phyloP scores from a whole-genome alignment of 1,140 invertebrate species.

The Habropoda laboriosa region DNA sequence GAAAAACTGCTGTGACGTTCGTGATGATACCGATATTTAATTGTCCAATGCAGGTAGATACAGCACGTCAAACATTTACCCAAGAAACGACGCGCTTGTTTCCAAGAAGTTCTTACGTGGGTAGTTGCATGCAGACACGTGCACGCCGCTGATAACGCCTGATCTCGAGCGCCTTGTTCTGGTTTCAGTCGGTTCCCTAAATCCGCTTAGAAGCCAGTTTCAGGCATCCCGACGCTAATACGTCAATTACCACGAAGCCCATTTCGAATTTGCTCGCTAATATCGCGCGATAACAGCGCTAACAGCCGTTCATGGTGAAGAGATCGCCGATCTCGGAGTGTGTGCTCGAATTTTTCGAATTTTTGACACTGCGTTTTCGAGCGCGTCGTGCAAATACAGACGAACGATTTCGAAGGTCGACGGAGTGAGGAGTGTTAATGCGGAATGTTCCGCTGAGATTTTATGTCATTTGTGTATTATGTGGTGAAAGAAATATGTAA shows the following conservation, averaged over 20 bases:
- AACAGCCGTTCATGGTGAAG: not conserved
- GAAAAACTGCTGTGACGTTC: not conserved
- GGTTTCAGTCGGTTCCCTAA: conserved; percentile 35
- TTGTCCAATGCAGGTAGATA: not conserved
- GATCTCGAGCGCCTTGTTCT: conserved; percentile 21
- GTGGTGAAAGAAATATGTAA: no score
- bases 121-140: not conserved
- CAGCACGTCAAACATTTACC: not conserved
- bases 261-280: conserved; percentile 36
- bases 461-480: no score
- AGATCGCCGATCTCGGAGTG: not conserved
- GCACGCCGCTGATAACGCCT: conserved; percentile 17
- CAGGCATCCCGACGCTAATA: conserved; percentile 18
- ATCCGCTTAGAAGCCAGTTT: conserved; percentile 28
- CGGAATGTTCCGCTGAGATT: no score
- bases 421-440: no score
- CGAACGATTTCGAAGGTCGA: no score
- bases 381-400: no score
- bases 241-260: conserved; percentile 27
- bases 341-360: not conserved
- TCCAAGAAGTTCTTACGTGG: not conserved
- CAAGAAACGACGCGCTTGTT: not conserved
- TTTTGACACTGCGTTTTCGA: not conserved
- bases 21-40: not conserved
- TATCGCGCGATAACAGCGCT: conserved; percentile 2